phyloP scores from a whole-genome alignment of 2,888 invertebrate genomes.

The Lasioglossum lativentre region DNA sequence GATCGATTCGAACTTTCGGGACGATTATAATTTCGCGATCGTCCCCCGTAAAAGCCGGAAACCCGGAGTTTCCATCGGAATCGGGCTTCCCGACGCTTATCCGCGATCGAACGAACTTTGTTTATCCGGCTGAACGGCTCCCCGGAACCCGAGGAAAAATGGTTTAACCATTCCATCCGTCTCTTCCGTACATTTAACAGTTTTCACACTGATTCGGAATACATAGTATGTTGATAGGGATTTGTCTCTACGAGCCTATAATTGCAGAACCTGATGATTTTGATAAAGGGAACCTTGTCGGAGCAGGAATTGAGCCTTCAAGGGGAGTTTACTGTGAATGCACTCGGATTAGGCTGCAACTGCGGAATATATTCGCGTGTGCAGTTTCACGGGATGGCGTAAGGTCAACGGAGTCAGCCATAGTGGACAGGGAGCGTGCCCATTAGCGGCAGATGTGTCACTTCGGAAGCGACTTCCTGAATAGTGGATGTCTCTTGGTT shows the following conservation, averaged over 20 bases:
- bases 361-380: not conserved
- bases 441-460: conserved; percentile 18
- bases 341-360: not conserved
- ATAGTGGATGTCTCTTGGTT: not conserved
- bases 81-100: not conserved
- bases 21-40: conserved; percentile 48
- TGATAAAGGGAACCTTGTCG: not conserved
- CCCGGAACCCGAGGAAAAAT: not conserved
- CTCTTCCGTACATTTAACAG: not conserved
- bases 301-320: not conserved
- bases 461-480: conserved; percentile 10
- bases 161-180: not conserved
- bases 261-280: not conserved
- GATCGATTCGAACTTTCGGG: conserved; percentile 33
- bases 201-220: too few relatives aligned
- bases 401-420: not conserved
- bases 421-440: not conserved
- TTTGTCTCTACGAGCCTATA: not conserved
- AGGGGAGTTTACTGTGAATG: not conserved
- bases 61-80: not conserved
- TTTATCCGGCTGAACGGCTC: not conserved
- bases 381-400: not conserved
- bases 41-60: not conserved
- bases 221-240: not conserved
- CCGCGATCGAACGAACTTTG: not conserved